These are phyloP conservation scores for Mus spicilegus DNA, from an alignment of 2,113 vertebrate genomes.

Conservation along the genomic window DNA sequence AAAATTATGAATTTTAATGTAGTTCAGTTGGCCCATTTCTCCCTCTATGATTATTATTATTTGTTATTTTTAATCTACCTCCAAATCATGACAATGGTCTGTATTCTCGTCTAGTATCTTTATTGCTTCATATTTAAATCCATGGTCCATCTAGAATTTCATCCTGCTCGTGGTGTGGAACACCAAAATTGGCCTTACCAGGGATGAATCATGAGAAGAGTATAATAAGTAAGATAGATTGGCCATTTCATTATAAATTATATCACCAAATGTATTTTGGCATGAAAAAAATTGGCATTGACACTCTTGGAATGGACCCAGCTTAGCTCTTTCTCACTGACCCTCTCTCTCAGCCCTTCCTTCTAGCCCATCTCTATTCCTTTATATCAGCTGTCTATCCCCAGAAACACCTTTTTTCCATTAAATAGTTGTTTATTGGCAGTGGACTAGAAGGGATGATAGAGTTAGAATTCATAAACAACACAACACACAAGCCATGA, in stretches of 20 bases:
- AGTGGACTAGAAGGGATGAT: too few species aligned
- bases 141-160: not conserved
- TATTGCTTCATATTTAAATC: constrained; percentile 21
- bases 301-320: not conserved
- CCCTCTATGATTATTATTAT: not conserved
- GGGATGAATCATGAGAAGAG: not conserved
- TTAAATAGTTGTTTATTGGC: too few species aligned
- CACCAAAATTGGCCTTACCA: not conserved
- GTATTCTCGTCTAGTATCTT: not conserved
- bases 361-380: not conserved
- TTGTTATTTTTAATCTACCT: not conserved
- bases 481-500: too few species aligned
- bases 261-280: constrained; percentile 4
- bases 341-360: not conserved
- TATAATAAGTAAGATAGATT: constrained; percentile 45
- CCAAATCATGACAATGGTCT: not conserved
- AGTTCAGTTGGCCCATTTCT: not conserved
- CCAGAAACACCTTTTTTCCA: not conserved
- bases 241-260: constrained; percentile 27
- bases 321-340: not conserved
- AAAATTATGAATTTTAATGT: constrained; percentile 4
- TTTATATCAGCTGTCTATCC: not conserved
- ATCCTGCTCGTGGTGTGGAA: not conserved
- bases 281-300: not conserved
- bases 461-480: too few species aligned